A percentile compares a stretch with the other conserved stretches of the same genome.
Conservation (phyloP, 2,888 invertebrate species). For the Drosophila antonietae region DNA sequence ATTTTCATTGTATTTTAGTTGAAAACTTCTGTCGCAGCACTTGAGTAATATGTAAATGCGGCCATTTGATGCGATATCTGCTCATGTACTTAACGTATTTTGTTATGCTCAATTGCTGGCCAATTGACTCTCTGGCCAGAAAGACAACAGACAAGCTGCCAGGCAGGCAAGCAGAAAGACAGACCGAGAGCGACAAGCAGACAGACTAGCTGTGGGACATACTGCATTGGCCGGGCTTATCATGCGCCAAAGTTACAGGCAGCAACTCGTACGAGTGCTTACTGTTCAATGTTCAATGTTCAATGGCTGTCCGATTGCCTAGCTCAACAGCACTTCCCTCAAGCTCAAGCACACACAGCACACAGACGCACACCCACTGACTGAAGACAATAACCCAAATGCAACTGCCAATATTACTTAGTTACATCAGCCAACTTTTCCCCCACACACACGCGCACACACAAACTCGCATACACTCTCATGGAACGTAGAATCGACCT, state of each 20-base stretch:
- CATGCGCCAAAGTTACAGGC: conserved; percentile 40
- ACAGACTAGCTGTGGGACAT: conserved; percentile 3
- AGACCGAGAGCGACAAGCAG: background rate
- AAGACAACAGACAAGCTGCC: conserved; percentile 15
- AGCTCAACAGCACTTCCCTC: conserved; percentile 48
- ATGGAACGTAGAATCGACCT: conserved; percentile 37
- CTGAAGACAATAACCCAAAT: conserved; percentile 76
- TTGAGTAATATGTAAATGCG: conserved; percentile 51
- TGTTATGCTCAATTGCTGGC: conserved; percentile 63
- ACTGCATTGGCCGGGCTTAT: conserved; percentile 25
- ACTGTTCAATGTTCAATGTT: conserved; percentile 57
- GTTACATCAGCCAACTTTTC: conserved; percentile 66
- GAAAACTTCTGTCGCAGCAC: conserved; percentile 43
- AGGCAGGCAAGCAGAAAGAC: background rate
- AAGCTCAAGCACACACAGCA: conserved; percentile 18
- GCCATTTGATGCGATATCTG: conserved; percentile 56
- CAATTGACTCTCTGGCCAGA: conserved; percentile 54
- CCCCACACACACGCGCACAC: conserved; percentile 13
- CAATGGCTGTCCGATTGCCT: conserved; percentile 61
- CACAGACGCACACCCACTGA: conserved; percentile 25
- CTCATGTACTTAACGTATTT: conserved; percentile 56
- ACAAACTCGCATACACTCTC: conserved; percentile 14
- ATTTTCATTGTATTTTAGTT: conserved; percentile 9
- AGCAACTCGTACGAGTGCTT: conserved; percentile 38
- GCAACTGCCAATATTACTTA: conserved; percentile 79